These are phyloP conservation scores for Asbolus verrucosus DNA, from an alignment of 1,140 invertebrate species.

Conservation along the genomic window DNA sequence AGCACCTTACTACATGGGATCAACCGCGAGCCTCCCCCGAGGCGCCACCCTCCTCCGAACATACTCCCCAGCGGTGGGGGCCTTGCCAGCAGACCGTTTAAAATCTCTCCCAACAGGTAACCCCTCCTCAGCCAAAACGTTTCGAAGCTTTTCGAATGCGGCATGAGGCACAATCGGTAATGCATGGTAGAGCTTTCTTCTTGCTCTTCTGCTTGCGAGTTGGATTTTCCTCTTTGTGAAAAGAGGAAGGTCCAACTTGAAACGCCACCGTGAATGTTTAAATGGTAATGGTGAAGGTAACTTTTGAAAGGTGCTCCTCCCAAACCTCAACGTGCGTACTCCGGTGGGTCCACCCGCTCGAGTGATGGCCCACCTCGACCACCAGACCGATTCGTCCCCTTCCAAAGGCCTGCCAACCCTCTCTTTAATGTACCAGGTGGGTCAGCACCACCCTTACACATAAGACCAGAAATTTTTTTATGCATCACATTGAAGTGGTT, in stretches of 20 bases:
- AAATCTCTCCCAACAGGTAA: constrained; percentile 68
- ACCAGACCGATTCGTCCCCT: constrained; percentile 71
- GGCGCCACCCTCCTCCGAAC: constrained; percentile 73
- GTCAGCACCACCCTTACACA: constrained; percentile 61
- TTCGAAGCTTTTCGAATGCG: constrained; percentile 3
- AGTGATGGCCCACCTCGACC: constrained; percentile 65
- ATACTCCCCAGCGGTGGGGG: constrained; percentile 74
- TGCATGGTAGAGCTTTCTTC: constrained; percentile 2
- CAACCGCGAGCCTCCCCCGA: constrained; percentile 67
- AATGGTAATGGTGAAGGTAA: constrained; percentile 62
- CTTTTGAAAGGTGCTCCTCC: constrained; percentile 68
- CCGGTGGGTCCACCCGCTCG: constrained; percentile 64
- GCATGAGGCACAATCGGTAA: constrained; percentile 18
- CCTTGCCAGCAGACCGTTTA: constrained; percentile 69
- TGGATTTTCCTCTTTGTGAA: constrained; percentile 13
- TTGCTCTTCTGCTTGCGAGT: constrained; percentile 8
- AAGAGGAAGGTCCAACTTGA: constrained; percentile 6
- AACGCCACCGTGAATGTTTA: constrained; percentile 18
- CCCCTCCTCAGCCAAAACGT: neutral
- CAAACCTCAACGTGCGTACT: constrained; percentile 74
- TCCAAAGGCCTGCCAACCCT: constrained; percentile 67
- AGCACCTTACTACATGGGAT: constrained; percentile 69
- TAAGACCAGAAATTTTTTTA: constrained; percentile 1
- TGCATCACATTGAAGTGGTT: neutral
- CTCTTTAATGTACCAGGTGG: constrained; percentile 73